These are phyloP conservation scores for Patiria pectinifera DNA, from an alignment of 53 echinoderm and acorn worm genomes.

Conservation along the genomic window DNA sequence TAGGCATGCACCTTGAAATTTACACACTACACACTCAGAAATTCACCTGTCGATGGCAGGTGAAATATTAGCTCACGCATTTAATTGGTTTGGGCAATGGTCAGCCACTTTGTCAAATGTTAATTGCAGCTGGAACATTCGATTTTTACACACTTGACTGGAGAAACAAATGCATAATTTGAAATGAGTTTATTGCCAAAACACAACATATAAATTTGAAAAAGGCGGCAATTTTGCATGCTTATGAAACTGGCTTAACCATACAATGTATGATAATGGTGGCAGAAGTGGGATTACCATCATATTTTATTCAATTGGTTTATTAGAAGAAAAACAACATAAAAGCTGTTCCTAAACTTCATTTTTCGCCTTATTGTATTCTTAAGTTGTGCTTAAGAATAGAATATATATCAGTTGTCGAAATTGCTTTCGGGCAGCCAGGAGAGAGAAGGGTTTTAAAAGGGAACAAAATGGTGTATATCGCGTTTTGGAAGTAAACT, in stretches of 20 bases:
- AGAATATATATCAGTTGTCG: no score
- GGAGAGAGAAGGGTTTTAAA: no score
- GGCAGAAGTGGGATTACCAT: conserved; percentile 8
- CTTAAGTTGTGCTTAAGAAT: no score
- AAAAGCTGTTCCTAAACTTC: no score
- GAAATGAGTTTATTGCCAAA: no score
- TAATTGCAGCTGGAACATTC: background rate
- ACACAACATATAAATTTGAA: no score
- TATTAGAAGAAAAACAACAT: background rate
- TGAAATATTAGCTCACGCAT: background rate
- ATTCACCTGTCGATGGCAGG: background rate
- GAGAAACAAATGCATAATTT: background rate
- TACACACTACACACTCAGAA: background rate
- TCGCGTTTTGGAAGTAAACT: no score
- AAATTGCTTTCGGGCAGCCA: no score
- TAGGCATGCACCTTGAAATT: background rate
- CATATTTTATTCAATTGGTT: background rate
- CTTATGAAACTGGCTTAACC: background rate
- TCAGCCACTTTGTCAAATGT: background rate
- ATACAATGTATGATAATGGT: background rate
- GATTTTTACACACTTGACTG: background rate
- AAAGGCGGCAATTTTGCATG: no score
- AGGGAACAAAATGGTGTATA: no score
- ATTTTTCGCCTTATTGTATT: no score
- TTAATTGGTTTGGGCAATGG: background rate